Conservation (phyloP, 2,797 vertebrate genomes). For the Anguilla megastoma region DNA sequence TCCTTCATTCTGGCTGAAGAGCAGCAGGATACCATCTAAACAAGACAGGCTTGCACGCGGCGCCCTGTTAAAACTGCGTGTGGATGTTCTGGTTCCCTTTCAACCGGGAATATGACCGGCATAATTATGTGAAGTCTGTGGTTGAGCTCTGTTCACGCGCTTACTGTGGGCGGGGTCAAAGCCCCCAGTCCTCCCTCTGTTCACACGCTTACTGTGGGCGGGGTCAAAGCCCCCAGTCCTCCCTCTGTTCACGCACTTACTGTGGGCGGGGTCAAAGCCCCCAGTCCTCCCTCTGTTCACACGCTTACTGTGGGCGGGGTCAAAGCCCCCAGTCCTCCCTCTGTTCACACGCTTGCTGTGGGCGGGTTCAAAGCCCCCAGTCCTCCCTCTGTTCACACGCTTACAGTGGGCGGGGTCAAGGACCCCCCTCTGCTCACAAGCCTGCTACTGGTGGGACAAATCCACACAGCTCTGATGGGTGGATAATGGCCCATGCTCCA, state of each 20-base stretch:
- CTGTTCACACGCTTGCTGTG: neutral
- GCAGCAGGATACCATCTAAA: neutral
- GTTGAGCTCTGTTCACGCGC: neutral
- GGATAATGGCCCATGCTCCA: neutral
- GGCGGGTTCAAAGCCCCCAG: neutral
- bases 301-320: neutral
- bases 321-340: neutral
- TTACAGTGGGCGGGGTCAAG: neutral
- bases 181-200: neutral
- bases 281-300: neutral
- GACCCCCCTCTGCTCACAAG: neutral
- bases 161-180: neutral
- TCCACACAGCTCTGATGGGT: neutral
- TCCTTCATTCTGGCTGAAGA: neutral
- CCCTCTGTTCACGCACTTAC: neutral
- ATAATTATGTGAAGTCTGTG: too few relatives aligned
- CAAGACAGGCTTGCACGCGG: neutral
- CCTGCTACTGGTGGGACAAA: neutral
- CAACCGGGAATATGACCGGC: too few relatives aligned
- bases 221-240: neutral
- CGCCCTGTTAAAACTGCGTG: neutral
- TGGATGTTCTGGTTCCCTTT: constrained; percentile 19
- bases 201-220: neutral
- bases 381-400: neutral
- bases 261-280: neutral